phyloP scores from a whole-genome alignment of 2,797 vertebrate genomes.

The Limosa lapponica region DNA sequence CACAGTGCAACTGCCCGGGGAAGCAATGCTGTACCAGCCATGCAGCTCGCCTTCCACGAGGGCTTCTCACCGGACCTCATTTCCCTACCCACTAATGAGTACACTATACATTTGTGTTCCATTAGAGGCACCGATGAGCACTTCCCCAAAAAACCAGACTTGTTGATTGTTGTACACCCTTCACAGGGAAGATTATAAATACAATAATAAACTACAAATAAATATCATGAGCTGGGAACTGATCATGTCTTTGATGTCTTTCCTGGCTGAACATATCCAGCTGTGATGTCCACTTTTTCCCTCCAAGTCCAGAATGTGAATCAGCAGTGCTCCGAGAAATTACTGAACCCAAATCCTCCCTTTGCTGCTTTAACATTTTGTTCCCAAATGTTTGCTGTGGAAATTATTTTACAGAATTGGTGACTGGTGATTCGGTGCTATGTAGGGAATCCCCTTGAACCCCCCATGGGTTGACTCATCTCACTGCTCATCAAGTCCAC shows the following conservation, averaged over 20 bases:
- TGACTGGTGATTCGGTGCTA: constrained; percentile 56
- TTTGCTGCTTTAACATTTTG: constrained; percentile 23
- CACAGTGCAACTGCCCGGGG: neutral
- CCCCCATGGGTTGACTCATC: constrained; percentile 57
- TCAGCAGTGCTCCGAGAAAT: constrained; percentile 43
- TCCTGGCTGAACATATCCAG: neutral
- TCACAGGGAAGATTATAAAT: neutral
- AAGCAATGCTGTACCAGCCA: neutral
- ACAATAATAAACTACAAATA: neutral
- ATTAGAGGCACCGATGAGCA: neutral
- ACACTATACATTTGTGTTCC: neutral
- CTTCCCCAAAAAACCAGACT: neutral
- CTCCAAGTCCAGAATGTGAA: neutral
- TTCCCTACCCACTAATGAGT: neutral
- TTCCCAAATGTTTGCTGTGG: constrained; percentile 25
- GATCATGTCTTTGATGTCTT: neutral
- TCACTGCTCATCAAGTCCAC: constrained; percentile 25
- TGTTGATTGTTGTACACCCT: neutral
- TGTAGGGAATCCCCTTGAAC: constrained; percentile 70
- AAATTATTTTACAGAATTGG: constrained; percentile 4
- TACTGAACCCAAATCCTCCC: constrained; percentile 9
- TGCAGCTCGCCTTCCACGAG: neutral
- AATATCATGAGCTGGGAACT: neutral
- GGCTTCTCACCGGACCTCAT: neutral
- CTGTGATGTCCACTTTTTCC: neutral